A percentile compares a stretch with the other conserved stretches of the same genome.
phyloP scores from a whole-genome alignment of 2,113 vertebrate species.

The Chroicocephalus ridibundus region DNA sequence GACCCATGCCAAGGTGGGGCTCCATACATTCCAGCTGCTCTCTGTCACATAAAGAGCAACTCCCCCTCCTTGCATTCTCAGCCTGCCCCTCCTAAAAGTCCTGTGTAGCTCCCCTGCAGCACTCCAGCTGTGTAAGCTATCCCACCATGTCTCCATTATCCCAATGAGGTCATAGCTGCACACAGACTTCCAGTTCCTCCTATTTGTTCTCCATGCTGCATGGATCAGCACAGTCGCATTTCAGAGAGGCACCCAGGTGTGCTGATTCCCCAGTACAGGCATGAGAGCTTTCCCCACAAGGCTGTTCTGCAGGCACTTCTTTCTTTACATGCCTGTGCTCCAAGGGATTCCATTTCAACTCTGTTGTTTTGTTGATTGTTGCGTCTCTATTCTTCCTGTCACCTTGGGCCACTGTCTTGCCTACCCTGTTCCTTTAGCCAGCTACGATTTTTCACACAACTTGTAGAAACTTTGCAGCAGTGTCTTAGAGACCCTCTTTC shows the following conservation, averaged over 20 bases:
- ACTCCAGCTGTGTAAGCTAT: neutral
- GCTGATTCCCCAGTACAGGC: neutral
- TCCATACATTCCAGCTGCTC: neutral
- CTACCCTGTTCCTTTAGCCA: neutral
- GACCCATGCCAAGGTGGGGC: neutral
- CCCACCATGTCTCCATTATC: neutral
- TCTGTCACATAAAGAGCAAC: neutral
- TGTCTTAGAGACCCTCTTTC: neutral
- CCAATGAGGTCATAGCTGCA: neutral
- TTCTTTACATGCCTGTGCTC: neutral
- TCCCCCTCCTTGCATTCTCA: neutral
- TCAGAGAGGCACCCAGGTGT: neutral
- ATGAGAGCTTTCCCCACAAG: neutral
- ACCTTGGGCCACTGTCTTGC: neutral
- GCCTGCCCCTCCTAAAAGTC: neutral
- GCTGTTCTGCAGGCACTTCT: neutral
- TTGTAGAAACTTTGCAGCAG: neutral
- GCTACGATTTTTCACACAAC: neutral
- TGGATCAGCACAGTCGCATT: neutral
- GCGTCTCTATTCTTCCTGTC: neutral
- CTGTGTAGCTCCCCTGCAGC: neutral
- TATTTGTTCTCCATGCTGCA: neutral
- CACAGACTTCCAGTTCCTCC: neutral
- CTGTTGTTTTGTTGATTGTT: neutral
- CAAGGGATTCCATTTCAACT: neutral